phyloP scores from a whole-genome alignment of 1,140 invertebrate genomes.

The Marisa cornuarietis region DNA sequence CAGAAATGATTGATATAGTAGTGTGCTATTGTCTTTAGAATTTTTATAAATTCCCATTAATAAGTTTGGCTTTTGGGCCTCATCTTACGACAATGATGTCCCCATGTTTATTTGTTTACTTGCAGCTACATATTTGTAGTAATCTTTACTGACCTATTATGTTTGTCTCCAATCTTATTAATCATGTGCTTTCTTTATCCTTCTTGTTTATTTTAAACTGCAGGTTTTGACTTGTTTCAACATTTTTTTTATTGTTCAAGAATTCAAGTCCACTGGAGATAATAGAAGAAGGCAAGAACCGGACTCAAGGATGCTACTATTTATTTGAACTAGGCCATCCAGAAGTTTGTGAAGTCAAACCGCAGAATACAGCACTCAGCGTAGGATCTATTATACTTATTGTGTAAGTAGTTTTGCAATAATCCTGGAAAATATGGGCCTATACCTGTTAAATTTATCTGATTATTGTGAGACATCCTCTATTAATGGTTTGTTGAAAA shows the following conservation, averaged over 20 bases:
- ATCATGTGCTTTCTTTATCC: too few relatives aligned
- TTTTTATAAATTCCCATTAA: too few relatives aligned
- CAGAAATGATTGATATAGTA: too few relatives aligned
- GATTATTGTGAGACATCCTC: background rate
- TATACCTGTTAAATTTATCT: background rate
- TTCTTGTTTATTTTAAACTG: too few relatives aligned
- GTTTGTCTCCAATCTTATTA: too few relatives aligned
- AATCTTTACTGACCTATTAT: too few relatives aligned
- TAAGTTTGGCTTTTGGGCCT: too few relatives aligned
- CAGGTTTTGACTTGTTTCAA: background rate
- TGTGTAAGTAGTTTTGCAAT: constrained; percentile 26
- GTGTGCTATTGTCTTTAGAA: too few relatives aligned
- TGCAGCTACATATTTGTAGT: too few relatives aligned
- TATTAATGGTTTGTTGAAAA: constrained; percentile 3
- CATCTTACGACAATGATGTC: too few relatives aligned
- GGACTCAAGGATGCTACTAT: constrained; percentile 44
- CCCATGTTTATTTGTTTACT: too few relatives aligned
- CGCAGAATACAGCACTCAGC: constrained; percentile 34
- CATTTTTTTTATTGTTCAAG: background rate
- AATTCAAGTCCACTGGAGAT: constrained; percentile 5
- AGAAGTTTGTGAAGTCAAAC: constrained; percentile 28
- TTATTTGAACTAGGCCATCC: constrained; percentile 47
- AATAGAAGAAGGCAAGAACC: constrained; percentile 39
- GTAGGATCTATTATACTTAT: constrained; percentile 49
- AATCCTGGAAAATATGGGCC: background rate